These are phyloP conservation scores for Genyomyrus donnyi DNA, from an alignment of 2,113 vertebrate genomes.

Conservation along the genomic window DNA sequence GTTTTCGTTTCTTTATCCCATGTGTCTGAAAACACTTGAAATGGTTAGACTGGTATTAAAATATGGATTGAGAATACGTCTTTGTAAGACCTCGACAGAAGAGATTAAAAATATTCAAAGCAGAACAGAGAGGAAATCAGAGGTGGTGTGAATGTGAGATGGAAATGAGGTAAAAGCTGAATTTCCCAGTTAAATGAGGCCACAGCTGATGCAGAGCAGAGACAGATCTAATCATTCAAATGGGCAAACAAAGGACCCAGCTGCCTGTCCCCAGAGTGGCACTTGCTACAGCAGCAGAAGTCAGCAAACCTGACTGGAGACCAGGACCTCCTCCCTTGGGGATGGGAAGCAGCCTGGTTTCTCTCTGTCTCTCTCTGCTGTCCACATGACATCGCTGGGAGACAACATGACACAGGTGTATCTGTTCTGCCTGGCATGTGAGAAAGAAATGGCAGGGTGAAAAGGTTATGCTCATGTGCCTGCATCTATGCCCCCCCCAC, in stretches of 20 bases:
- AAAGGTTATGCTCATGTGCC: not conserved
- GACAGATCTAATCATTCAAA: slow-evolving; percentile 31
- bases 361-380: not conserved
- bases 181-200: slow-evolving; percentile 34
- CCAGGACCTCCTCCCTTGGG: not conserved
- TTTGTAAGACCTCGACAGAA: not conserved
- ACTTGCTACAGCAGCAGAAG: not conserved
- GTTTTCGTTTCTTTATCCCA: not conserved
- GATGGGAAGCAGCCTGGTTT: not conserved
- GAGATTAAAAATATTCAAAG: slow-evolving; percentile 21
- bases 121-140: not conserved
- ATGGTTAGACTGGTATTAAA: not conserved
- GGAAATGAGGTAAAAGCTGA: slow-evolving; percentile 24
- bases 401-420: not conserved
- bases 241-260: slow-evolving; percentile 29
- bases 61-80: not conserved
- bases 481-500: no score
- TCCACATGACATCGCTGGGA: not conserved
- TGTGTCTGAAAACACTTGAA: not conserved
- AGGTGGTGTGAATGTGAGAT: slow-evolving; percentile 7
- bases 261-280: slow-evolving; percentile 17
- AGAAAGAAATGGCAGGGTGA: not conserved
- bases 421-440: not conserved
- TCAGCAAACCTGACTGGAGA: not conserved
- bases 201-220: slow-evolving; percentile 17